phyloP scores from a whole-genome alignment of 1,140 invertebrate genomes.

The Drosophila lowei region DNA sequence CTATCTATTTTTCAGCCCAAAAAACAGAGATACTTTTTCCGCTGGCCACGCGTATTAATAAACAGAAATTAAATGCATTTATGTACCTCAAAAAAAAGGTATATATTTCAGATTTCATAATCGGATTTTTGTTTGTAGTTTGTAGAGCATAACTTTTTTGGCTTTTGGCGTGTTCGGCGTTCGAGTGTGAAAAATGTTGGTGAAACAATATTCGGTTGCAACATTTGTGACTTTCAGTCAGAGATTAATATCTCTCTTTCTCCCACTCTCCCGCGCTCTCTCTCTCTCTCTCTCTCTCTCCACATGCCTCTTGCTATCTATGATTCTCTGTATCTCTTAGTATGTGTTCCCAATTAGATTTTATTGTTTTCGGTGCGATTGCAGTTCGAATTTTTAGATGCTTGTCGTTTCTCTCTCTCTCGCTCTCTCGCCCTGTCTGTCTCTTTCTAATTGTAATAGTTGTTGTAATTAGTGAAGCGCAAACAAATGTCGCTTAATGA shows the following conservation, averaged over 20 bases:
- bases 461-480: slow-evolving; percentile 76
- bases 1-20: slow-evolving; percentile 2
- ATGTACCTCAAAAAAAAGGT: slow-evolving; percentile 9
- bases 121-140: slow-evolving; percentile 25
- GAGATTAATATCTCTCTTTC: slow-evolving; percentile 5
- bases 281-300: background rate
- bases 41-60: slow-evolving; percentile 43
- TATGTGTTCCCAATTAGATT: slow-evolving; percentile 72
- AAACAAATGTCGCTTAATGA: slow-evolving; percentile 75
- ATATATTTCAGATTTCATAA: slow-evolving; percentile 8
- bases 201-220: slow-evolving; percentile 9
- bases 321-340: slow-evolving; percentile 17
- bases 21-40: slow-evolving; percentile 38
- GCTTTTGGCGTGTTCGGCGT: slow-evolving; percentile 33
- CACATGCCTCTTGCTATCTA: slow-evolving; percentile 4
- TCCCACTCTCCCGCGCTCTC: slow-evolving; percentile 1
- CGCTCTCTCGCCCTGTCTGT: slow-evolving; percentile 10
- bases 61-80: slow-evolving; percentile 43
- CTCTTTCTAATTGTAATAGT: slow-evolving; percentile 36
- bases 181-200: slow-evolving; percentile 29
- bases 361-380: slow-evolving; percentile 73
- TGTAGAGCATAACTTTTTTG: slow-evolving; percentile 39
- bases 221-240: slow-evolving; percentile 19
- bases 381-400: slow-evolving; percentile 59
- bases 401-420: slow-evolving; percentile 21